These are phyloP conservation scores for Brachyrhaphis roseni DNA, from an alignment of 2,797 vertebrate species.

Conservation along the genomic window DNA sequence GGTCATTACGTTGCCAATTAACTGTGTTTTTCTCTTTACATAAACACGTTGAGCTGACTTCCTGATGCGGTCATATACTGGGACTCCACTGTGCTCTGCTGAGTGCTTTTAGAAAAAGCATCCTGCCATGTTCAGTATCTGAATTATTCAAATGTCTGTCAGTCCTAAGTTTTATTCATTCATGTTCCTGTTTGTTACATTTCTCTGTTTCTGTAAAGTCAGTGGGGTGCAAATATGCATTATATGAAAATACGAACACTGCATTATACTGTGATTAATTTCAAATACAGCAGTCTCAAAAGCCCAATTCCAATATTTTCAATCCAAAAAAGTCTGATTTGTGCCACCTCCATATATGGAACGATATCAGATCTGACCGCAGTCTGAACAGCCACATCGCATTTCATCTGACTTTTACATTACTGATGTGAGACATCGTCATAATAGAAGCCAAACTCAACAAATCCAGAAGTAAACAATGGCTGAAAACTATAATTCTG, in stretches of 20 bases:
- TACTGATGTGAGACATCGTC: too few species aligned
- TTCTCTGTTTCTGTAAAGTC: slow-evolving; percentile 18
- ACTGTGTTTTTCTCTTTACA: slow-evolving; percentile 35
- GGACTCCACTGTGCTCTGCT: slow-evolving; percentile 46
- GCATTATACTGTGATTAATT: neutral
- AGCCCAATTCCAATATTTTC: too few species aligned
- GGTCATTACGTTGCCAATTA: slow-evolving; percentile 56
- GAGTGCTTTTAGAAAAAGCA: slow-evolving; percentile 53
- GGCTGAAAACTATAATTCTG: too few species aligned
- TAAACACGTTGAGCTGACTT: slow-evolving; percentile 48
- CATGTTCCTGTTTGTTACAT: neutral
- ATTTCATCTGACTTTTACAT: too few species aligned
- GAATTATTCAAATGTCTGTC: slow-evolving; percentile 60
- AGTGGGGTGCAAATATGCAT: slow-evolving; percentile 15
- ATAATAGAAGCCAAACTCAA: too few species aligned
- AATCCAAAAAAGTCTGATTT: too few species aligned
- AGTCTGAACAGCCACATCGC: too few species aligned
- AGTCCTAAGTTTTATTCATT: neutral
- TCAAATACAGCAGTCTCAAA: neutral
- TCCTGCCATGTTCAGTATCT: slow-evolving; percentile 49
- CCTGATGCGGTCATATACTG: slow-evolving; percentile 51
- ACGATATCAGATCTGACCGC: too few species aligned
- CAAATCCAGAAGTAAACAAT: too few species aligned
- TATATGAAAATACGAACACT: neutral
- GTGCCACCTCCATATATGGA: too few species aligned